Evolutionary conservation across 1,140 invertebrate genomes (phyloP).

Genomic region (Solenopsis invicta): DNA sequence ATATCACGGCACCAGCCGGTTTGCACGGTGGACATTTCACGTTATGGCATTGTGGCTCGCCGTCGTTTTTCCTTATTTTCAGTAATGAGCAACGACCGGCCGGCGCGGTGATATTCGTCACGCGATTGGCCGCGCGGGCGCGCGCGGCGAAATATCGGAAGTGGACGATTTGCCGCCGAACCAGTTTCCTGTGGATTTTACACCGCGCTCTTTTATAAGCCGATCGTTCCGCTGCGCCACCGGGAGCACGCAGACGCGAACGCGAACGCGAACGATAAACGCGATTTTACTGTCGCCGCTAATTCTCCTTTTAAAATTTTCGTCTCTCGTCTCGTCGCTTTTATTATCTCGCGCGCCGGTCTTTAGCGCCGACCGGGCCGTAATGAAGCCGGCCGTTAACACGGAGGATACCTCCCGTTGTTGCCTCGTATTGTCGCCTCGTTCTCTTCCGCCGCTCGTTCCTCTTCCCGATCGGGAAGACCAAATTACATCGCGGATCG

Average conservation of each 20-base stretch:
- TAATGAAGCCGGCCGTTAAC: too few species aligned
- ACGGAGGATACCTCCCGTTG: neutral
- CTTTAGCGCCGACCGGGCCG: neutral
- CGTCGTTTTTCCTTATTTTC: slow-evolving; percentile 44
- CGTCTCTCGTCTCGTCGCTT: neutral
- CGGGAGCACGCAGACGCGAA: neutral
- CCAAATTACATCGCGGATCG: slow-evolving; percentile 28
- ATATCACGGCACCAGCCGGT: slow-evolving; percentile 21
- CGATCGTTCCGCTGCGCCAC: neutral
- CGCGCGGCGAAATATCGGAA: slow-evolving; percentile 59
- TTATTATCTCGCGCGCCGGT: slow-evolving; percentile 33
- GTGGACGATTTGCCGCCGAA: slow-evolving; percentile 55
- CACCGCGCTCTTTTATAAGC: slow-evolving; percentile 24
- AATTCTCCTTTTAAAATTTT: slow-evolving; percentile 13
- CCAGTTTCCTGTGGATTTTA: slow-evolving; percentile 54
- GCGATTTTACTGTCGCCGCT: slow-evolving; percentile 19
- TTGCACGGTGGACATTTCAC: slow-evolving; percentile 33
- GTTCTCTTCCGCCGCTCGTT: neutral
- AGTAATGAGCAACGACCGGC: slow-evolving; percentile 50
- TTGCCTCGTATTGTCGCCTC: slow-evolving; percentile 7
- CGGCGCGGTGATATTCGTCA: slow-evolving; percentile 31
- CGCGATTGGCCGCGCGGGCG: slow-evolving; percentile 53
- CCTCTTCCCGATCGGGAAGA: neutral
- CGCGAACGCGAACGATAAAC: slow-evolving; percentile 7
- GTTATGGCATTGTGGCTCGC: slow-evolving; percentile 29